A percentile compares a stretch with the other conserved stretches of the same genome.
Evolutionary conservation across 2,797 vertebrate species (phyloP).

Genomic region (Dromococcyx pavoninus): DNA sequence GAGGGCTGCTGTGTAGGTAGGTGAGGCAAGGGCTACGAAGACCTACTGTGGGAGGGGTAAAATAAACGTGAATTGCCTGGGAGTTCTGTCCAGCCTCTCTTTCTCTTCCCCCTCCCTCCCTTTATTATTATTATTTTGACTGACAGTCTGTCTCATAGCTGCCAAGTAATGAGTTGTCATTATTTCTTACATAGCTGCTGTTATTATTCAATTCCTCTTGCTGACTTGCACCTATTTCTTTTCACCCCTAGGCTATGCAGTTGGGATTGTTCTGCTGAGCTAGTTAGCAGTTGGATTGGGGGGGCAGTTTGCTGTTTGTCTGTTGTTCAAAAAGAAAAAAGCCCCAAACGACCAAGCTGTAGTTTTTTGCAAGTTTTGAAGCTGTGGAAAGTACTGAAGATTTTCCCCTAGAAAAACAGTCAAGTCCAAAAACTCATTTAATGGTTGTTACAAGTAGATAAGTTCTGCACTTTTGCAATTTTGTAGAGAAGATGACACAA

Average conservation of each 20-base stretch:
- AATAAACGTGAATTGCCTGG: background rate
- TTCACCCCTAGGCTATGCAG: conserved; percentile 18
- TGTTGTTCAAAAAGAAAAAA: background rate
- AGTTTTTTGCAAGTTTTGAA: conserved; percentile 16
- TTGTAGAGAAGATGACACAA: background rate
- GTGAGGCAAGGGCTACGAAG: background rate
- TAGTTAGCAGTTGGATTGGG: background rate
- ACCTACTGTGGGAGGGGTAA: conserved; percentile 44
- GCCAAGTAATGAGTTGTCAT: conserved; percentile 15
- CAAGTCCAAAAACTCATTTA: background rate
- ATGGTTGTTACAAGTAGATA: background rate
- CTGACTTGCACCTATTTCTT: conserved; percentile 51
- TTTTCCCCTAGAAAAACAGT: background rate
- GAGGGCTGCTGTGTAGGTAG: conserved; percentile 3
- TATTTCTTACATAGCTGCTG: conserved; percentile 7
- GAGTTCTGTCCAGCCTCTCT: conserved; percentile 9
- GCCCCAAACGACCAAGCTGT: background rate
- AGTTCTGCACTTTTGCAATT: background rate
- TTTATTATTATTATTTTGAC: background rate
- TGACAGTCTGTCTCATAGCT: conserved; percentile 35
- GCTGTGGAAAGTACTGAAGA: background rate
- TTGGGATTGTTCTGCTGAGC: conserved; percentile 28
- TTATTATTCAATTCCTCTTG: conserved; percentile 69
- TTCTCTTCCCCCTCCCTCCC: background rate
- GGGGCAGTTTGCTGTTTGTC: background rate